phyloP scores from a whole-genome alignment of 2,888 invertebrate genomes.

The Erebia epiphron region DNA sequence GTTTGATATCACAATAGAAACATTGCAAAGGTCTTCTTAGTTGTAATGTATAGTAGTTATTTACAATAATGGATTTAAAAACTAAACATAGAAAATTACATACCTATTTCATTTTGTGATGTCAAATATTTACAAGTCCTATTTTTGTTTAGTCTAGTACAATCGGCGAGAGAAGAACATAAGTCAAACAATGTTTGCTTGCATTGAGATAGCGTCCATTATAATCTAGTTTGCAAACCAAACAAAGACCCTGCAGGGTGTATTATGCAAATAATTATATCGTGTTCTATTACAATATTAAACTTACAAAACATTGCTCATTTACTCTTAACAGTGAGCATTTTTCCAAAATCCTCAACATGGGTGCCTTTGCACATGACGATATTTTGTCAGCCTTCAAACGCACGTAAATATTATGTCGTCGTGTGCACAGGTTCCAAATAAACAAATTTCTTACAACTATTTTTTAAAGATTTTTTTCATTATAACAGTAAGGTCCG shows the following conservation, averaged over 20 bases:
- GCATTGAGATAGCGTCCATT: constrained; percentile 22
- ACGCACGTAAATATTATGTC: neutral
- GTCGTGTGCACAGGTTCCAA: neutral
- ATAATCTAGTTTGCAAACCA: constrained; percentile 15
- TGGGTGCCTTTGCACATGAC: neutral
- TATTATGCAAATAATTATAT: constrained; percentile 52
- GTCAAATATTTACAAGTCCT: constrained; percentile 67
- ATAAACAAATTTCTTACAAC: constrained; percentile 4
- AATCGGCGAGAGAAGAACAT: constrained; percentile 9
- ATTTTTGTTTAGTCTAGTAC: constrained; percentile 12
- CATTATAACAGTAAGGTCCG: neutral
- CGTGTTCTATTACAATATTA: constrained; percentile 18
- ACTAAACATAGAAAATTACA: constrained; percentile 39
- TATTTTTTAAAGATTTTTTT: neutral
- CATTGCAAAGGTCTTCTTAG: neutral
- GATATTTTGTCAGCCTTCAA: neutral
- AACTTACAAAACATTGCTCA: constrained; percentile 8
- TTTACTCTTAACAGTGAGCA: constrained; percentile 16
- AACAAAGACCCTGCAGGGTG: constrained; percentile 35
- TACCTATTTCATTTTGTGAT: constrained; percentile 57
- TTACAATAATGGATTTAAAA: too few species aligned
- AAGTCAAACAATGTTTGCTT: constrained; percentile 26
- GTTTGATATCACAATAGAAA: neutral
- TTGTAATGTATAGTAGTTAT: neutral
- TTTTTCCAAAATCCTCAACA: constrained; percentile 27